These are phyloP conservation scores for Rhopalosiphum maidis DNA, from an alignment of 1,140 invertebrate genomes.

Conservation along the genomic window DNA sequence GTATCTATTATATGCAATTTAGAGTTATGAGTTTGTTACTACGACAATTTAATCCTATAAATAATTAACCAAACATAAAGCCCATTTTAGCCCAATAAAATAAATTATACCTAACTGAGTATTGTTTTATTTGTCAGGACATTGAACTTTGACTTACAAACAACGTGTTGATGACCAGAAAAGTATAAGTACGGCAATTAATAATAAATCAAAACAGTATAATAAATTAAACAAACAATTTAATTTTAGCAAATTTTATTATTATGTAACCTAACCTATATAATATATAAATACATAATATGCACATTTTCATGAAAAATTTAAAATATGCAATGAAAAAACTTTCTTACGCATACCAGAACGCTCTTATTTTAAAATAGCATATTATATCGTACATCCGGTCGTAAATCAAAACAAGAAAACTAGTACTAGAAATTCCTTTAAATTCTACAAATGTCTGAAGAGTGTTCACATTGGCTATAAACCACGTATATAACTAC, in stretches of 20 bases:
- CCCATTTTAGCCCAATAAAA: neutral
- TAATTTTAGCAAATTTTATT: slow-evolving; percentile 12
- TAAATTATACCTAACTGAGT: neutral
- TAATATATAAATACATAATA: neutral
- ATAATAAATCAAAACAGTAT: neutral
- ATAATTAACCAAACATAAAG: neutral
- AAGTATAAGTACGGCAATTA: neutral
- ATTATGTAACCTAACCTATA: neutral
- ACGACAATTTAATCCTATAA: neutral
- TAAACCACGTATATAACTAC: neutral
- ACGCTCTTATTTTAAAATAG: slow-evolving; percentile 35
- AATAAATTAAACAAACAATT: neutral
- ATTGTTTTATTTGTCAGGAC: neutral
- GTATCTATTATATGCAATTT: neutral
- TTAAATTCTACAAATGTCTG: slow-evolving; percentile 25
- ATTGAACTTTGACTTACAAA: neutral
- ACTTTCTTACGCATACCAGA: neutral
- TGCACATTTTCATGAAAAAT: neutral
- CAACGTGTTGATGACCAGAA: neutral
- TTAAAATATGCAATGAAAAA: slow-evolving; percentile 22
- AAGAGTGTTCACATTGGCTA: neutral
- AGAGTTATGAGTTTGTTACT: neutral
- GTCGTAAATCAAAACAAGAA: slow-evolving; percentile 34
- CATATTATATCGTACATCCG: slow-evolving; percentile 7
- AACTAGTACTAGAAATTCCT: slow-evolving; percentile 20